These are phyloP conservation scores for Heteronetta atricapilla DNA, from an alignment of 2,113 vertebrate genomes.

Conservation along the genomic window DNA sequence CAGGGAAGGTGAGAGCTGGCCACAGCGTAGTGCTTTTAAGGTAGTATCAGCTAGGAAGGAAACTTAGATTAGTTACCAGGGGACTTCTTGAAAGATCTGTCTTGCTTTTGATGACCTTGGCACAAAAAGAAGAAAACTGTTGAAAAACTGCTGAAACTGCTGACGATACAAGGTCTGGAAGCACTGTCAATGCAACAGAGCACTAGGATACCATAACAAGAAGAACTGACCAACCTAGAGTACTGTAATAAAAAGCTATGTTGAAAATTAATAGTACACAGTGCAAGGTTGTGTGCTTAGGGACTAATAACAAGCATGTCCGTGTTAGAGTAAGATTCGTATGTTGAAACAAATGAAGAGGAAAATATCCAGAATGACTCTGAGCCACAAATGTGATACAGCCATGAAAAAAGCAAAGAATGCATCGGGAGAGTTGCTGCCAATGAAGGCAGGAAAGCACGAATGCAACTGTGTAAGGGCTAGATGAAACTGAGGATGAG, in stretches of 20 bases:
- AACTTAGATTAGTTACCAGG: not conserved
- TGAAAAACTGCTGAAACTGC: not conserved
- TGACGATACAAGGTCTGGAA: not conserved
- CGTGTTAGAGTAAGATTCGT: not conserved
- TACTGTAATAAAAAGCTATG: not conserved
- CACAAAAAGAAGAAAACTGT: not conserved
- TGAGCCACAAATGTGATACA: conserved; percentile 8
- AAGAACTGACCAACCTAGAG: conserved; percentile 8
- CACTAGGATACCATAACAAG: not conserved
- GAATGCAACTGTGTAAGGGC: not conserved
- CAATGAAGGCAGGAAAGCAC: not conserved
- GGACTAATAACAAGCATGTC: not conserved
- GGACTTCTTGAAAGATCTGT: not conserved
- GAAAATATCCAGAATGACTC: not conserved
- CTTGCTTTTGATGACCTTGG: not conserved
- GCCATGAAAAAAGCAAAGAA: not conserved
- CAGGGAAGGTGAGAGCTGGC: not conserved
- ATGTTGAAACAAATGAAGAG: not conserved
- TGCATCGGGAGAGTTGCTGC: not conserved
- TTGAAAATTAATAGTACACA: not conserved
- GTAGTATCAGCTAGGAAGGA: not conserved
- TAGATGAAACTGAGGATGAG: not conserved
- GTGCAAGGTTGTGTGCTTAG: not conserved
- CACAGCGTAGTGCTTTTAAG: not conserved
- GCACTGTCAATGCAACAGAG: not conserved